These are phyloP conservation scores for Zelostemma sp. DNA, from an alignment of 1,140 invertebrate species.

Conservation along the genomic window DNA sequence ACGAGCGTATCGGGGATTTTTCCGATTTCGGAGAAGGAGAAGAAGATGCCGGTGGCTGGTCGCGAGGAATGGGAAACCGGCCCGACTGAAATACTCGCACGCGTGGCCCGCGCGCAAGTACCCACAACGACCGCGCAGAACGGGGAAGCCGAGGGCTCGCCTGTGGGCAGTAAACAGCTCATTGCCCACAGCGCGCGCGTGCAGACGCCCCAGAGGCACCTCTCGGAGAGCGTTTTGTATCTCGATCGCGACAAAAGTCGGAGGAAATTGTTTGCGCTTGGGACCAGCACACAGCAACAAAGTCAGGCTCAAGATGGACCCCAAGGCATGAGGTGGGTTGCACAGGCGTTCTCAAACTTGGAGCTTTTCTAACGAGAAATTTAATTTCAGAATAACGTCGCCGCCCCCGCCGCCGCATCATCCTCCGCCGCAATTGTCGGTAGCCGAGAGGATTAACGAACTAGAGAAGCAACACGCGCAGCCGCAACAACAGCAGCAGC, in stretches of 20 bases:
- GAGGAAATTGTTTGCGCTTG: conserved; percentile 62
- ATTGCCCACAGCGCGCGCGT: conserved; percentile 86
- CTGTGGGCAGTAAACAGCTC: conserved; percentile 72
- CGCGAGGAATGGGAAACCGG: conserved; percentile 39
- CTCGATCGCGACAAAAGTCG: conserved; percentile 69
- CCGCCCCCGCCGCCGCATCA: conserved; percentile 61
- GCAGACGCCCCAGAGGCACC: conserved; percentile 83
- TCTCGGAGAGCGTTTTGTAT: conserved; percentile 84
- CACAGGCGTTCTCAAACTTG: no score
- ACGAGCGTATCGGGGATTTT: conserved; percentile 49
- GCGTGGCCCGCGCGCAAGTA: conserved; percentile 38
- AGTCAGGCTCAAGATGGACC: conserved; percentile 25
- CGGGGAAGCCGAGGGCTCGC: conserved; percentile 60
- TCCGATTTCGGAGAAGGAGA: conserved; percentile 29
- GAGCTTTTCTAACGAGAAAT: conserved; percentile 8
- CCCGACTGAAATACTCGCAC: conserved; percentile 29
- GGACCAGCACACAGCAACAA: conserved; percentile 54
- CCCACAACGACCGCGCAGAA: conserved; percentile 48
- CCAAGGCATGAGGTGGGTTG: conserved; percentile 28
- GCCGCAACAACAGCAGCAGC: conserved; percentile 58
- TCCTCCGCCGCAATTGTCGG: conserved; percentile 72
- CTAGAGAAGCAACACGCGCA: conserved; percentile 73
- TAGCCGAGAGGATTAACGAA: conserved; percentile 82
- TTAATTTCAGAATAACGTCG: conserved; percentile 51
- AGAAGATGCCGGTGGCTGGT: conserved; percentile 32